phyloP scores from a whole-genome alignment of 2,113 vertebrate species.

The Cervus canadensis region DNA sequence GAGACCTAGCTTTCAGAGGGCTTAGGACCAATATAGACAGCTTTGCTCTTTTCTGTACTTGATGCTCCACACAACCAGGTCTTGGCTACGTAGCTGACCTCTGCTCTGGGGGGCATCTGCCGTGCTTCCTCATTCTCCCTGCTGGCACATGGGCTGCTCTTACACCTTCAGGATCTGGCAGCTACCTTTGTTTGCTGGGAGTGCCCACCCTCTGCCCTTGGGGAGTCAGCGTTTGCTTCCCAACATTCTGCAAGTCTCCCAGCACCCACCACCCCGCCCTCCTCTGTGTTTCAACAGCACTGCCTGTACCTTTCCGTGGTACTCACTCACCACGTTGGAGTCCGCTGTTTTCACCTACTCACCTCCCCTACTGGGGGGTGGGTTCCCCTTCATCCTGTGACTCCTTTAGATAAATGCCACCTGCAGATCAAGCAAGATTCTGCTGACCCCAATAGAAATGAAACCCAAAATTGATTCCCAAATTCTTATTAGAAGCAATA shows the following conservation, averaged over 20 bases:
- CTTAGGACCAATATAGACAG: not conserved
- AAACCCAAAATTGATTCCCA: not conserved
- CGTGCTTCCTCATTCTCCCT: not conserved
- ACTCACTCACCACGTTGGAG: fast-evolving
- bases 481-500: not conserved
- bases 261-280: too few species aligned
- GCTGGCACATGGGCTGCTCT: not conserved
- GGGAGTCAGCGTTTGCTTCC: not conserved
- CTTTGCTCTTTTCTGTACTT: not conserved
- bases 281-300: fast-evolving
- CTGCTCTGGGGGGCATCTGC: not conserved
- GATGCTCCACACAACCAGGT: not conserved
- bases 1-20: not conserved
- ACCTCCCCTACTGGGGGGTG: fast-evolving
- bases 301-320: fast-evolving
- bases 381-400: too few species aligned
- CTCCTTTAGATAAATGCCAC: not conserved
- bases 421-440: not conserved
- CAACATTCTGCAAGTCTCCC: not conserved
- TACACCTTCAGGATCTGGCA: too few species aligned
- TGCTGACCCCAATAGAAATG: not conserved
- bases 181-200: not conserved
- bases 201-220: too few species aligned
- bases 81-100: not conserved
- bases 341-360: too few species aligned